Evolutionary conservation across 2,888 invertebrate species (phyloP).

Genomic region (Flexamia atlantica): DNA sequence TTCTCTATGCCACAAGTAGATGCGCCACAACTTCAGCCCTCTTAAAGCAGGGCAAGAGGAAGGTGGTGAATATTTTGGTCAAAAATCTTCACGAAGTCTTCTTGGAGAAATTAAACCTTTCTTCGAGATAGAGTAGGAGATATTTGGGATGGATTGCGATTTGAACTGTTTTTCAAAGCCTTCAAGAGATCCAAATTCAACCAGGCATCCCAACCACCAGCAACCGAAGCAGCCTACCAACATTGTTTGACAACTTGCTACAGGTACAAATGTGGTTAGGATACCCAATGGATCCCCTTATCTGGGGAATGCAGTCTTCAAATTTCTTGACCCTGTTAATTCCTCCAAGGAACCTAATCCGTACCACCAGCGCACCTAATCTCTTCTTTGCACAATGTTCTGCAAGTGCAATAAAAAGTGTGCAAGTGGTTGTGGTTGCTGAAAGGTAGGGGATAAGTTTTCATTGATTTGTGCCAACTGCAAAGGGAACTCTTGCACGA

Average conservation of each 20-base stretch:
- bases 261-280: slow-evolving; percentile 26
- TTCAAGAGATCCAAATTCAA: no score
- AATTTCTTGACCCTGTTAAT: neutral
- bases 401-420: slow-evolving; percentile 41
- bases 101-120: no score
- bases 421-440: slow-evolving; percentile 32
- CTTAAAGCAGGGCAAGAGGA: no score
- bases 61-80: no score
- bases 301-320: slow-evolving; percentile 17
- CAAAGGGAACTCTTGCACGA: slow-evolving; percentile 27
- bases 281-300: neutral
- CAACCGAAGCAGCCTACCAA: neutral
- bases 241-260: neutral
- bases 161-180: no score
- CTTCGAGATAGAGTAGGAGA: no score
- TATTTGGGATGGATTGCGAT: no score
- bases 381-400: slow-evolving; percentile 17
- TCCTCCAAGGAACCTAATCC: slow-evolving; percentile 36
- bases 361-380: no score
- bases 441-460: slow-evolving; percentile 1
- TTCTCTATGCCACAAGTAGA: no score
- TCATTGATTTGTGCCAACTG: slow-evolving; percentile 33
- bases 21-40: no score
- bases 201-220: no score
- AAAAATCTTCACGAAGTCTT: no score